Percentiles rank a stretch among this genome's conserved stretches.
phyloP scores from a whole-genome alignment of 2,797 vertebrate genomes.

The Carcharodon carcharias region DNA sequence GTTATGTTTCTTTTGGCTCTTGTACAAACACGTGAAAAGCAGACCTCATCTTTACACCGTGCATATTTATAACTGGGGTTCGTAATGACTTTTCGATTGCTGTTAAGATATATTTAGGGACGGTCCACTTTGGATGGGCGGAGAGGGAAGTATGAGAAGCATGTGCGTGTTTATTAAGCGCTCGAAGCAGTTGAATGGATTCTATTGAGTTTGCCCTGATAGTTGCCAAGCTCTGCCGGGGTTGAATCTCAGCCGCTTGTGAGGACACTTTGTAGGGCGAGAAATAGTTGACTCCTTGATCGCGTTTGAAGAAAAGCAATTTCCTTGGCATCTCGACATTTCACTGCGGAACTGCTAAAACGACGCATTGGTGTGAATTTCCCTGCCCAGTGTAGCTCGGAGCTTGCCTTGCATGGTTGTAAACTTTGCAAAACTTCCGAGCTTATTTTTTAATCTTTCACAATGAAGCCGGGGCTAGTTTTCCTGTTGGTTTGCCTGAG shows the following conservation, averaged over 20 bases:
- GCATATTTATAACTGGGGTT: conserved; percentile 1
- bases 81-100: neutral
- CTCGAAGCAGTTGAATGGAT: neutral
- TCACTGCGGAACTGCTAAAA: neutral
- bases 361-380: neutral
- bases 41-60: neutral
- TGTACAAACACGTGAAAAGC: neutral
- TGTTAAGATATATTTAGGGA: neutral
- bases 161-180: conserved; percentile 2
- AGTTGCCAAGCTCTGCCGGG: neutral
- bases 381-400: neutral
- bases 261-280: neutral
- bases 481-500: neutral
- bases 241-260: conserved; percentile 1
- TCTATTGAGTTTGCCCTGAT: neutral
- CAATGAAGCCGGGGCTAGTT: neutral
- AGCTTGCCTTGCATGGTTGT: neutral
- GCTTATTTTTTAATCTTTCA: neutral
- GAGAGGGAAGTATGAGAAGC: neutral
- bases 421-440: too few relatives aligned
- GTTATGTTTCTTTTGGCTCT: neutral
- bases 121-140: neutral
- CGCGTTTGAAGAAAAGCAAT: neutral
- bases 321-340: neutral
- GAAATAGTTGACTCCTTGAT: conserved; percentile 23